These are phyloP conservation scores for Rhinoptilus africanus DNA, from an alignment of 2,113 vertebrate species.

Conservation along the genomic window DNA sequence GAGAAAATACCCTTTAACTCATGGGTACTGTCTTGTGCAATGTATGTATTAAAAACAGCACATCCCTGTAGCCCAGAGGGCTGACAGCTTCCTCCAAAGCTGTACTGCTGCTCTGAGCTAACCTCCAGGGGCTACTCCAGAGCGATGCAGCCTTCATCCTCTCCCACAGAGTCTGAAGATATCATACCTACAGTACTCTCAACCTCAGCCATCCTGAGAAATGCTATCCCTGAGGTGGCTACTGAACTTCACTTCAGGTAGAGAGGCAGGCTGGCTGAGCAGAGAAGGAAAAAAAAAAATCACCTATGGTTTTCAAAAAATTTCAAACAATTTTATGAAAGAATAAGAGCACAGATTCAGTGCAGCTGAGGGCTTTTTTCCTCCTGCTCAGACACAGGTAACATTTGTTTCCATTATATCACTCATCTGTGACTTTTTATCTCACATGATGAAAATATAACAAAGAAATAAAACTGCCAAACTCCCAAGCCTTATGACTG, in stretches of 20 bases:
- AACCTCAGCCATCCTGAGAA: slow-evolving; percentile 3
- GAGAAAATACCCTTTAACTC: slow-evolving; percentile 44
- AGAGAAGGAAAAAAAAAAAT: neutral
- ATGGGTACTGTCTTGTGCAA: slow-evolving; percentile 42
- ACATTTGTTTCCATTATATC: slow-evolving; percentile 70
- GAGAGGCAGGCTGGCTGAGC: slow-evolving; percentile 12
- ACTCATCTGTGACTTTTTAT: slow-evolving; percentile 62
- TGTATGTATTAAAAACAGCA: slow-evolving; percentile 72
- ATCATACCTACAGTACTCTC: neutral
- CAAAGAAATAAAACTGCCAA: slow-evolving; percentile 69
- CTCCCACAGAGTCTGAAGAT: neutral
- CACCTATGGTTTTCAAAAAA: neutral
- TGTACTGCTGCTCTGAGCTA: slow-evolving; percentile 61
- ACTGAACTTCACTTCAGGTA: neutral
- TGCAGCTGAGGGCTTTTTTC: slow-evolving; percentile 21
- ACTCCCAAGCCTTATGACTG: slow-evolving; percentile 47
- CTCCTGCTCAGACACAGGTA: slow-evolving; percentile 64
- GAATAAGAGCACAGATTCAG: neutral
- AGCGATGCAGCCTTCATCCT: slow-evolving; percentile 44
- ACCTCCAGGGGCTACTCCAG: slow-evolving; percentile 69
- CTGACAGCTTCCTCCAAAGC: slow-evolving; percentile 75
- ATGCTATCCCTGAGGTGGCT: slow-evolving; percentile 30
- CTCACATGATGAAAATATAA: slow-evolving; percentile 69
- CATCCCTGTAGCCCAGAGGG: slow-evolving; percentile 76
- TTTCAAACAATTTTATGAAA: slow-evolving; percentile 21